These are phyloP conservation scores for Dorcus parallelipipedus DNA, from an alignment of 2,888 invertebrate genomes.

Conservation along the genomic window DNA sequence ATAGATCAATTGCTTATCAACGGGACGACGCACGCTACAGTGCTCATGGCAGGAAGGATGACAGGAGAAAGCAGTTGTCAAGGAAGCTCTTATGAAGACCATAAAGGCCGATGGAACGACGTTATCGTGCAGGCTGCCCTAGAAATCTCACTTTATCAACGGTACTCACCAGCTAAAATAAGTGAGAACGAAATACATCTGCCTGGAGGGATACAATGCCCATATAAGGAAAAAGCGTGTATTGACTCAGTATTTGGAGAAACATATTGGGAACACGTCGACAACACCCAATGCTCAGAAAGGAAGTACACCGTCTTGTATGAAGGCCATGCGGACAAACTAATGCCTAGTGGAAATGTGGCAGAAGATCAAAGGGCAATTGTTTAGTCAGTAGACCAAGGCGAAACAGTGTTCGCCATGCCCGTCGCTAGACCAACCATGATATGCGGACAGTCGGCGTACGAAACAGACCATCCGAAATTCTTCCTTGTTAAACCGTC, in stretches of 20 bases:
- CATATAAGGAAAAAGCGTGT: conserved; percentile 4
- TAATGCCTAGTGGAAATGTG: neutral
- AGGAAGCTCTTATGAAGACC: conserved; percentile 2
- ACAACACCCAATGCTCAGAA: conserved; percentile 1
- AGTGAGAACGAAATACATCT: conserved; percentile 5
- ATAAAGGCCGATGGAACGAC: conserved; percentile 3
- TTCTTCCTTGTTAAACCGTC: conserved; percentile 7
- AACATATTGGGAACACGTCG: conserved; percentile 2
- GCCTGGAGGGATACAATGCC: conserved; percentile 5
- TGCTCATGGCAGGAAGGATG: conserved; percentile 5
- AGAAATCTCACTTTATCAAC: conserved; percentile 1
- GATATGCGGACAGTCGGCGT: conserved; percentile 1
- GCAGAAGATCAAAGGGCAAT: neutral
- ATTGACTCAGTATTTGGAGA: conserved; percentile 7
- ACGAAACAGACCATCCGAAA: conserved; percentile 3
- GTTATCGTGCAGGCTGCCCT: conserved; percentile 3
- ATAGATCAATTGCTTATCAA: conserved; percentile 2
- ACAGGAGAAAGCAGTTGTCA: neutral
- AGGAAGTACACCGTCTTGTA: conserved; percentile 1
- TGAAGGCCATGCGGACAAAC: conserved; percentile 3
- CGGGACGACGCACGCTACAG: conserved; percentile 1
- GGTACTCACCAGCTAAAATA: neutral
- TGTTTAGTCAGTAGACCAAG: neutral
- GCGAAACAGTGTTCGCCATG: conserved; percentile 2
- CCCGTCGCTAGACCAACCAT: conserved; percentile 1